Base-by-base conservation (phyloP, 2,888 invertebrate species). In the Phalera bucephala region DNA sequence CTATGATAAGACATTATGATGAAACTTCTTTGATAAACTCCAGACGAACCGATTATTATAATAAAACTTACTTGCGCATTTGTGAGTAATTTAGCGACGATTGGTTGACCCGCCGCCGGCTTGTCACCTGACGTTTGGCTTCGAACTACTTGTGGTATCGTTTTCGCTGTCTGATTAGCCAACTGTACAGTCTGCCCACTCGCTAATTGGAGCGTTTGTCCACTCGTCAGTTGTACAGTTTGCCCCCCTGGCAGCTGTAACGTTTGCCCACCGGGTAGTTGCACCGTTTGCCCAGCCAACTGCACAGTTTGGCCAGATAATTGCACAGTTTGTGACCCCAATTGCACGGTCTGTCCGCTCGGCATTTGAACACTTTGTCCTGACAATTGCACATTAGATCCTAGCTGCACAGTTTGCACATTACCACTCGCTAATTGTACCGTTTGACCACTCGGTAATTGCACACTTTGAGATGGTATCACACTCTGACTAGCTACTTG, bases 61-160 rank as follows among this genome's bases (percentile, higher is more conserved):
- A n/a, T n/a, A n/a, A 47, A 5, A 31, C 36, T 72, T 76, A 92
- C 92, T 86, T 92, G 92, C 27, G 94, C 92, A 69, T 93, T 94
- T 3, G 95, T 94, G 13, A 95, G 80, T 10, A 95, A 91, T 72
- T 95, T 94, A 0, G 95, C 94, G 22, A 95, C 91, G 15, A 94
- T 92, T 2, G 93, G 93, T 64, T 89, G 91, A 61, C 67, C 55
- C 2, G 48, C 31, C 4, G 45, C 19, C n/a, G 76, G 20, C 52
- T 87, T 90, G 10, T 89, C 90, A 1, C 65, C 71, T 6, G 71
- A 49, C 10, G 68, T 54, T 52, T 77, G 87, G 47, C 56, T 76
- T 43, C 76, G 80, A 15, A 82, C 87, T n/a, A 82, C 75, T 59
- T 84, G 86, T 23, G 81, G 58, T 40, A 77, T 49, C 1, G 78